Base-by-base conservation (phyloP, 2,888 invertebrate genomes). In the Aspidiotus destructor region DNA sequence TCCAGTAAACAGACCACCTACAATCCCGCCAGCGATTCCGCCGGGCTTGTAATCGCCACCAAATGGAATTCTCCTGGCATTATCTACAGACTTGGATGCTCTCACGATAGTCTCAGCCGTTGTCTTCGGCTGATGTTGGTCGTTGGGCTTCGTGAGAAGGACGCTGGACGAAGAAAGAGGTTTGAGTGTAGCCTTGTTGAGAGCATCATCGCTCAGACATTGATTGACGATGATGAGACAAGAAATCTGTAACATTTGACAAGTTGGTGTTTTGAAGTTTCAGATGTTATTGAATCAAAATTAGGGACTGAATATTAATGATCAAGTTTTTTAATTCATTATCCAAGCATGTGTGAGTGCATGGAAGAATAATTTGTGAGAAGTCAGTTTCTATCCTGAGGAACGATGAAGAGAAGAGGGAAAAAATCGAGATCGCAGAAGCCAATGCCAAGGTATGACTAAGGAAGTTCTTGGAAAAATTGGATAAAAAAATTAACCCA, bases 1-100 rank as follows among this genome's bases (percentile, higher is more conserved):
- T 16, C 70, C 70, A 16, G 67, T 64, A 41, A 55, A 13, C 6
- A 68, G 17, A 28, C 55, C 55, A 15, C 40, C 54, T 11, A 42
- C 42, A 7, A 69, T 57, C 2, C 70, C 62, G 48, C 48, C 48
- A n/a, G 48, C 42, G 6, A 69, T 57, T 2, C 70, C 62, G 48
- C 48, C 48, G 48, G 48, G 48, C 48, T 48, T 48, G 48, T 48
- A n/a, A n/a, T 48, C 48, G 11, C 48, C 48, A 1, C 48, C 48
- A 48, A 48, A 48, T 1, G 48, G 48, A 48, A 48, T n/a, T 13
- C n/a, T 48, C 6, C n/a, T 2, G 6, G 48, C 48, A 13, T 48
- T 11, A 6, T 48, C 48, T 3, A 48, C 48, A 13, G 48, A 48
- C 48, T 48, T 48, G 11, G n/a, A n/a, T 48, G 48, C 6, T 48